Percentiles rank a stretch among this genome's conserved stretches.
These are phyloP conservation scores for Spisula solida DNA, from an alignment of 2,888 invertebrate genomes.

Conservation along the genomic window DNA sequence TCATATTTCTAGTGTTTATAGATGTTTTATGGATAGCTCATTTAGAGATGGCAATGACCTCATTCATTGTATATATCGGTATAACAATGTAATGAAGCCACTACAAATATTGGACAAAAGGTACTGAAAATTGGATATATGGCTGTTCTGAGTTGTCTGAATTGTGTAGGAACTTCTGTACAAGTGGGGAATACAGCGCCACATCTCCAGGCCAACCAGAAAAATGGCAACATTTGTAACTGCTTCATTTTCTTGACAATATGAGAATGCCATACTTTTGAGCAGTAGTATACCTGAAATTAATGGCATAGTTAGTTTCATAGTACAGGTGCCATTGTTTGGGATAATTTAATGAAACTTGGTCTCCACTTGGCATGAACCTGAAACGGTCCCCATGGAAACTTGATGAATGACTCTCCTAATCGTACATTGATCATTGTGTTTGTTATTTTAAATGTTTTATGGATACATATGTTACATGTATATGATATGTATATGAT, in stretches of 20 bases:
- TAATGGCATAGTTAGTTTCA: too few relatives aligned
- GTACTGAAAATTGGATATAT: not conserved
- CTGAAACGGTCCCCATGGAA: not conserved
- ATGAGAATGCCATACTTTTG: not conserved
- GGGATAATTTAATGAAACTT: not conserved
- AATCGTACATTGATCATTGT: not conserved
- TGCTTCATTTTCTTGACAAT: not conserved
- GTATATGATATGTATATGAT: slow-evolving; percentile 18
- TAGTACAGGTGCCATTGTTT: not conserved
- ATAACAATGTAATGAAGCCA: not conserved
- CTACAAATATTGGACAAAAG: not conserved
- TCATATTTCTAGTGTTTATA: too few relatives aligned
- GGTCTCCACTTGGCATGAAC: not conserved
- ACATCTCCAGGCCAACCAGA: not conserved
- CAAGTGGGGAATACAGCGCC: not conserved
- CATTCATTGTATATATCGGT: not conserved
- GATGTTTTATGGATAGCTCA: too few relatives aligned
- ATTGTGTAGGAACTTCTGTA: not conserved
- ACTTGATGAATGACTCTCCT: not conserved
- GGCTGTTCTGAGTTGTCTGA: too few relatives aligned
- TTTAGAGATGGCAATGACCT: not conserved
- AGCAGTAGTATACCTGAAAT: not conserved
- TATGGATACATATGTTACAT: not conserved
- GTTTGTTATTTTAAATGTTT: not conserved
- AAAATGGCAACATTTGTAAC: not conserved